A percentile compares a stretch with the other conserved stretches of the same genome.
phyloP scores from a whole-genome alignment of 35 echinoderm and acorn worm genomes.

The Eucidaris tribuloides region DNA sequence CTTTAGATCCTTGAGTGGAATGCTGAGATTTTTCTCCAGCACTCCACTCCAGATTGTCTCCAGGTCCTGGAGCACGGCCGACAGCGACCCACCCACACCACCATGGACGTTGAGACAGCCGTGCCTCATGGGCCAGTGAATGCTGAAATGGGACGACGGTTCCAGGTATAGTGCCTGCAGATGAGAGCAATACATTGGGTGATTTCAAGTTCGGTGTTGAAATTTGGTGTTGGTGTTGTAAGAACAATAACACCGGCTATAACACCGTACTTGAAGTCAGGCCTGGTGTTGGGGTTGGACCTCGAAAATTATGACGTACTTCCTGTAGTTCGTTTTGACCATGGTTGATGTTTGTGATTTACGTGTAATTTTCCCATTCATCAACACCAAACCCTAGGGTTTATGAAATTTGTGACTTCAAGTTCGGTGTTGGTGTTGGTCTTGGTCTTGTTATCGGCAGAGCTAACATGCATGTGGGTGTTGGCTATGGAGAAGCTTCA shows the following conservation, averaged over 20 bases:
- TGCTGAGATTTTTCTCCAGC: slow-evolving; percentile 70
- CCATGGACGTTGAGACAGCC: slow-evolving; percentile 75
- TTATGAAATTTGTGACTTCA: too few species aligned
- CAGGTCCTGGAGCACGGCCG: slow-evolving; percentile 77
- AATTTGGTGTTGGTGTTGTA: too few species aligned
- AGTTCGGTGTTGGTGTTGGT: too few species aligned
- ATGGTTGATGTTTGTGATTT: neutral
- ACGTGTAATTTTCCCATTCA: too few species aligned
- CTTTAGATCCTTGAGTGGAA: slow-evolving; percentile 81
- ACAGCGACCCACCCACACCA: slow-evolving; percentile 73
- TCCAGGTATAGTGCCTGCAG: slow-evolving; percentile 83
- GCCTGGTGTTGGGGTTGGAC: too few species aligned
- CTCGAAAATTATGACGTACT: too few species aligned
- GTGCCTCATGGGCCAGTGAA: slow-evolving; percentile 84
- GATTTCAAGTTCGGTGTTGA: too few species aligned
- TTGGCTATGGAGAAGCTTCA: neutral
- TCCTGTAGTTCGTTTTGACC: too few species aligned
- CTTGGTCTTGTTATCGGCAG: too few species aligned
- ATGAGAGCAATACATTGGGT: neutral
- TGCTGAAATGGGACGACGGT: slow-evolving; percentile 46
- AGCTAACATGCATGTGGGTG: too few species aligned
- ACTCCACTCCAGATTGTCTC: slow-evolving; percentile 65
- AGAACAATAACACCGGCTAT: neutral
- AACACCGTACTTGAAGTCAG: too few species aligned
- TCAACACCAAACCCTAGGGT: too few species aligned